These are phyloP conservation scores for Anoplophora glabripennis DNA, from an alignment of 1,140 invertebrate species.

Conservation along the genomic window DNA sequence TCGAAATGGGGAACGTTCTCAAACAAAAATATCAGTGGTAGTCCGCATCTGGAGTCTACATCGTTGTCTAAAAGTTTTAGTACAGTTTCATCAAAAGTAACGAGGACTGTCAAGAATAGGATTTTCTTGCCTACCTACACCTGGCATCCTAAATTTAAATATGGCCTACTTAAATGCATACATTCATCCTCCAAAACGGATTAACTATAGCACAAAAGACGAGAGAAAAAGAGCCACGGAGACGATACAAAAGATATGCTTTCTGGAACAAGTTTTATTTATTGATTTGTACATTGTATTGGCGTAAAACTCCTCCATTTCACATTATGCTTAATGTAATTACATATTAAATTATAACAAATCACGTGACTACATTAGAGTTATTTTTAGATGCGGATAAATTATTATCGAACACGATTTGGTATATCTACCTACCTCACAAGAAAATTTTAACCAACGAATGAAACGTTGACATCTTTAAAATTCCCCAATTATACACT, in stretches of 20 bases:
- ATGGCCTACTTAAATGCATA: conserved; percentile 34
- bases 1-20: too few relatives aligned
- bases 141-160: conserved; percentile 39
- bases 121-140: conserved; percentile 22
- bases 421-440: too few relatives aligned
- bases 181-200: not conserved
- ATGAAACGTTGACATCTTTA: too few relatives aligned
- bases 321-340: not conserved
- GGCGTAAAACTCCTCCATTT: too few relatives aligned
- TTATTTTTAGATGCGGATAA: conserved; percentile 14
- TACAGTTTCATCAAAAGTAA: conserved; percentile 22
- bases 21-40: too few relatives aligned
- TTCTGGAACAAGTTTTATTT: too few relatives aligned
- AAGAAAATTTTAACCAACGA: too few relatives aligned
- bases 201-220: not conserved
- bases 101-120: conserved; percentile 12
- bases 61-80: not conserved
- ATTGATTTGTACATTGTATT: too few relatives aligned
- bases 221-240: not conserved
- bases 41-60: not conserved
- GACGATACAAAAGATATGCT: not conserved
- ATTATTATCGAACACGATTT: not conserved
- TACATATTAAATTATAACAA: conserved; percentile 9
- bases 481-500: too few relatives aligned
- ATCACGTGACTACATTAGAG: conserved; percentile 17